Conservation (phyloP, 2,113 vertebrate species). For the Sceloporus undulatus region DNA sequence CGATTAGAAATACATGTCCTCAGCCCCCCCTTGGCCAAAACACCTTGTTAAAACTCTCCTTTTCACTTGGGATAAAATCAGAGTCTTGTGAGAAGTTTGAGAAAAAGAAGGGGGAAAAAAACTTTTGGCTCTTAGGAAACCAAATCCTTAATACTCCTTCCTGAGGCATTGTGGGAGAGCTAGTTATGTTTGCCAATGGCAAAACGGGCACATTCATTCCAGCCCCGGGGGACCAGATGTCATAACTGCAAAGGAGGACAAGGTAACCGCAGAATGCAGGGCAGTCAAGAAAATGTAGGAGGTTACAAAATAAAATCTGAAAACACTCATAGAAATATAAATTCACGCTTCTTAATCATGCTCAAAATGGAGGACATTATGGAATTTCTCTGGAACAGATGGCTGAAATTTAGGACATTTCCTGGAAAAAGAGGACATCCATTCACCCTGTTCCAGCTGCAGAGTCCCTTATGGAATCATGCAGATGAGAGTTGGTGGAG, state of each 20-base stretch:
- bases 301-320: too few species aligned
- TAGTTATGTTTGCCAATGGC: conserved; percentile 27
- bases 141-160: conserved; percentile 7
- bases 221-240: too few species aligned
- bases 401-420: too few species aligned
- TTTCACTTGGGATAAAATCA: conserved; percentile 43
- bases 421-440: too few species aligned
- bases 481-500: not conserved
- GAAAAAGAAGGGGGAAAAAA: conserved; percentile 27
- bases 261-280: too few species aligned
- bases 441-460: not conserved
- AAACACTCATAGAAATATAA: too few species aligned
- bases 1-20: conserved; percentile 48
- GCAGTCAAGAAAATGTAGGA: too few species aligned
- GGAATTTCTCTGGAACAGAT: too few species aligned
- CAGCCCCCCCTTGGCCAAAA: conserved; percentile 28
- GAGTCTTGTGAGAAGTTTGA: conserved; percentile 47
- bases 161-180: conserved; percentile 9
- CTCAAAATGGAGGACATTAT: too few species aligned
- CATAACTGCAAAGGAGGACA: too few species aligned
- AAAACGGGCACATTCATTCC: not conserved
- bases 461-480: conserved; percentile 10
- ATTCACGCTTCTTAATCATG: too few species aligned
- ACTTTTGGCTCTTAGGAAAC: conserved; percentile 32
- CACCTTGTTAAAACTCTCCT: conserved; percentile 55